Evolutionary conservation across 2,888 invertebrate genomes (phyloP).

Genomic region (Drosophila ustulata): DNA sequence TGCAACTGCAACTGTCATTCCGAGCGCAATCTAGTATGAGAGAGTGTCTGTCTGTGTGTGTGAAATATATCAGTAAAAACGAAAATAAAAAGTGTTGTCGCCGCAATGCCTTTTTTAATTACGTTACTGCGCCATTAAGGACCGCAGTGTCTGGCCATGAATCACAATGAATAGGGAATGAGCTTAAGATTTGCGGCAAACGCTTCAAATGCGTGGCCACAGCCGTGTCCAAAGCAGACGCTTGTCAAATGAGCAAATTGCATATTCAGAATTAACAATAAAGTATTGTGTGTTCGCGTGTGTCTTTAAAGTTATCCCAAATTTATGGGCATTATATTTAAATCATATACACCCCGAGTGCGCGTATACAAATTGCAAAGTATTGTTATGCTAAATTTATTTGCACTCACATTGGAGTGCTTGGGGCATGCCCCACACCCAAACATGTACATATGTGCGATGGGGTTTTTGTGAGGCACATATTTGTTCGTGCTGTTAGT

Average conservation of each 20-base stretch:
- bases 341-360: conserved; percentile 58
- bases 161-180: conserved; percentile 66
- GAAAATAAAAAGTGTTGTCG: conserved; percentile 53
- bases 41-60: conserved; percentile 7
- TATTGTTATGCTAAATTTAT: conserved; percentile 79
- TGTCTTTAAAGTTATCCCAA: conserved; percentile 32
- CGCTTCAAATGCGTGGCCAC: conserved; percentile 20
- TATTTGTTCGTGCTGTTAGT: conserved; percentile 33
- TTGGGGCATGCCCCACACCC: conserved; percentile 19
- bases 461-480: conserved; percentile 17
- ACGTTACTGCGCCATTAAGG: conserved; percentile 77
- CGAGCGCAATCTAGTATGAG: conserved; percentile 46
- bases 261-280: not conserved
- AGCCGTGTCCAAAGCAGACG: conserved; percentile 3
- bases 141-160: conserved; percentile 67
- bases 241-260: not conserved
- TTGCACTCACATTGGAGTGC: conserved; percentile 53
- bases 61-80: conserved; percentile 56
- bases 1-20: conserved; percentile 68
- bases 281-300: not conserved
- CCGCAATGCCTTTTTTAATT: conserved; percentile 78
- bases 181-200: conserved; percentile 51
- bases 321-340: conserved; percentile 53
- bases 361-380: conserved; percentile 62
- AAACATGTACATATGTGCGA: not conserved